phyloP scores from a whole-genome alignment of 2,888 invertebrate genomes.

The Oxyteleia sp. region DNA sequence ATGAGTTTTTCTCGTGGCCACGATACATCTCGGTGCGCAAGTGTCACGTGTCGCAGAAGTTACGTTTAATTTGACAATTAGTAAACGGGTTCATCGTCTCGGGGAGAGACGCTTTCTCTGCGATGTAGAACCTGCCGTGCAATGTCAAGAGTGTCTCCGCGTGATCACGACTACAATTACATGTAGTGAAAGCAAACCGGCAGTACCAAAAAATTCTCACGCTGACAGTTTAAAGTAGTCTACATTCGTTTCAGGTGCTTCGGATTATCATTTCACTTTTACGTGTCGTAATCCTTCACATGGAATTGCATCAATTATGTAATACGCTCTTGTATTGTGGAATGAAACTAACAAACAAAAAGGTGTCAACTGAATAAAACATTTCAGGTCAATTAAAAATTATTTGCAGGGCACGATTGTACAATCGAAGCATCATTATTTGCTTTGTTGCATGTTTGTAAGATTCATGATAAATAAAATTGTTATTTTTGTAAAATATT shows the following conservation, averaged over 20 bases:
- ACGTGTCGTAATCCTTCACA: conserved; percentile 43
- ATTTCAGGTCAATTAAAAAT: too few species aligned
- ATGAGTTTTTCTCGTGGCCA: conserved; percentile 37
- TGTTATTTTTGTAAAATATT: too few species aligned
- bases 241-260: conserved; percentile 28
- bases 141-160: conserved; percentile 77
- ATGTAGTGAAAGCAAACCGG: conserved; percentile 81
- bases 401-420: too few species aligned
- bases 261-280: conserved; percentile 68
- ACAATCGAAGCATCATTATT: too few species aligned
- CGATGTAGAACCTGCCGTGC: conserved; percentile 64
- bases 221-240: conserved; percentile 58
- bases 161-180: conserved; percentile 76
- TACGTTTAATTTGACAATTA: conserved; percentile 77
- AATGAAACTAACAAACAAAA: conserved; percentile 1
- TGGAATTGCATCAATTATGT: conserved; percentile 36
- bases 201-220: conserved; percentile 79
- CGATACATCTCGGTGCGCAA: conserved; percentile 57
- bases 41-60: conserved; percentile 65
- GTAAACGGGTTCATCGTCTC: conserved; percentile 75
- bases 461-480: conserved; percentile 7
- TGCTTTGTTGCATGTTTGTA: too few species aligned
- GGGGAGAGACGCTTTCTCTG: conserved; percentile 76
- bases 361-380: not conserved
- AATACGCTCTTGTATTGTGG: not conserved